Evolutionary conservation across 2,797 vertebrate species (phyloP).

Genomic region (Syncerus caffer): DNA sequence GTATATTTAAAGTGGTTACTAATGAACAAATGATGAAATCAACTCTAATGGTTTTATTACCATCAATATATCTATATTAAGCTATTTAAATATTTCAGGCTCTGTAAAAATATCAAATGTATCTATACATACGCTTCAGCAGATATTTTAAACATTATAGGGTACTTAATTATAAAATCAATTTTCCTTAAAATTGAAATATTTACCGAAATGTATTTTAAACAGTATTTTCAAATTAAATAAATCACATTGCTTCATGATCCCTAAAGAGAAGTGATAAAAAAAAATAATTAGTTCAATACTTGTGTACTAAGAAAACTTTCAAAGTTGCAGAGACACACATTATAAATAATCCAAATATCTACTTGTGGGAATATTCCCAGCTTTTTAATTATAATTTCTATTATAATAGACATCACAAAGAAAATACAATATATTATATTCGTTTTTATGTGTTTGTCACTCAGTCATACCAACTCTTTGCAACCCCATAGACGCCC

Average conservation of each 20-base stretch:
- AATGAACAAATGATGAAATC: background rate
- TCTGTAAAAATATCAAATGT: background rate
- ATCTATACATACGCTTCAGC: background rate
- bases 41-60: background rate
- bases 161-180: conserved; percentile 11
- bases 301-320: conserved; percentile 41
- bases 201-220: conserved; percentile 72
- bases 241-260: conserved; percentile 68
- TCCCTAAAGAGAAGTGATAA: conserved; percentile 69
- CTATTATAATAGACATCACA: conserved; percentile 69
- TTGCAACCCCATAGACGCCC: background rate
- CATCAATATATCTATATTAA: background rate
- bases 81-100: background rate
- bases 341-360: conserved; percentile 76
- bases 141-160: conserved; percentile 9
- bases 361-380: conserved; percentile 68
- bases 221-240: conserved; percentile 75
- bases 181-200: conserved; percentile 49
- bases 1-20: background rate
- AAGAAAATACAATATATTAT: conserved; percentile 66
- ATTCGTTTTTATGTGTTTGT: background rate
- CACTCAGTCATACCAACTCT: background rate
- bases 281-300: conserved; percentile 69
- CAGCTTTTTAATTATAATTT: conserved; percentile 73
- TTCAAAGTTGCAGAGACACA: conserved; percentile 53